Evolutionary conservation across 2,797 vertebrate genomes (phyloP).

Genomic region (Triplophysa yarkandensis): DNA sequence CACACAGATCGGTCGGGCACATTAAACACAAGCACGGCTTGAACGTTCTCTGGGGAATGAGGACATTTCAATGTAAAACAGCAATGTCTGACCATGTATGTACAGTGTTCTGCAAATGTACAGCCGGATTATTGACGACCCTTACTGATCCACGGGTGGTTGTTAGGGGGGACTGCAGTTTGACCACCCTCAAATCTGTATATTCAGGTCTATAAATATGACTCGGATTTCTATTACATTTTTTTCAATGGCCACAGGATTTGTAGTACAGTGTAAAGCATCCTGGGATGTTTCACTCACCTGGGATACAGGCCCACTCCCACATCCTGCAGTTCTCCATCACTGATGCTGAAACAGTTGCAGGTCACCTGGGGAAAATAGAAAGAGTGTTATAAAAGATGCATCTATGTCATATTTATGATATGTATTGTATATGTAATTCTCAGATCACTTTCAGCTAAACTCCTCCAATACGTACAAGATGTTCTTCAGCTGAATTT

Average conservation of each 20-base stretch:
- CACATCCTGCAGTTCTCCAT: slow-evolving; percentile 91
- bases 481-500: background rate
- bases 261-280: background rate
- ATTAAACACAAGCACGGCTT: background rate
- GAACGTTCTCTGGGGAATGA: background rate
- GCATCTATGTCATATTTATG: background rate
- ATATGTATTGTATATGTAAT: background rate
- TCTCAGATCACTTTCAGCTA: background rate
- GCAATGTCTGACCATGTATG: background rate
- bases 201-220: background rate
- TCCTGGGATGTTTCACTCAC: slow-evolving; percentile 69
- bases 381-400: slow-evolving; percentile 51
- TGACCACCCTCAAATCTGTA: background rate
- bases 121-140: background rate
- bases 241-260: background rate
- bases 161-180: background rate
- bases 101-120: background rate
- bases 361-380: slow-evolving; percentile 85
- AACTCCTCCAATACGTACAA: background rate
- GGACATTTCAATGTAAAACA: background rate
- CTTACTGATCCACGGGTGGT: background rate
- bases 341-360: slow-evolving; percentile 96
- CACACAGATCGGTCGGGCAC: slow-evolving; percentile 26
- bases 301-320: slow-evolving; percentile 96
- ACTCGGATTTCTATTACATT: background rate